A percentile compares a stretch with the other conserved stretches of the same genome.
Conservation (phyloP, 2,888 invertebrate species). For the Rugalucina vietnamica region DNA sequence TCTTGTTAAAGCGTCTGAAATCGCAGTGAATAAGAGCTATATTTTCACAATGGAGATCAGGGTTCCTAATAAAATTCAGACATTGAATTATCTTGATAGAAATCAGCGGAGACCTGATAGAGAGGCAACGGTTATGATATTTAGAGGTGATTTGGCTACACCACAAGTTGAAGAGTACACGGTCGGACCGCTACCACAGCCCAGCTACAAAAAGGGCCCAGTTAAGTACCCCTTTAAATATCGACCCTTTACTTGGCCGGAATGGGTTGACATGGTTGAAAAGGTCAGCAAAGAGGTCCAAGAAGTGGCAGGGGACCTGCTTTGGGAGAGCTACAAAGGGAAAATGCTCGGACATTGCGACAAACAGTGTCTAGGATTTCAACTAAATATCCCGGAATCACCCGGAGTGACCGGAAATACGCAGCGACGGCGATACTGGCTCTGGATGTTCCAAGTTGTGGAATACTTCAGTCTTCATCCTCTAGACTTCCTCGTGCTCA, state of each 20-base stretch:
- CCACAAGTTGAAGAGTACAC: slow-evolving; percentile 70
- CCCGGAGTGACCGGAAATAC: slow-evolving; percentile 48
- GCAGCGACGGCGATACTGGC: slow-evolving; percentile 60
- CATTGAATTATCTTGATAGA: slow-evolving; percentile 23
- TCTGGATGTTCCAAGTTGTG: slow-evolving; percentile 56
- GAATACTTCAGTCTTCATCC: slow-evolving; percentile 72
- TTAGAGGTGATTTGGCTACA: slow-evolving; percentile 64
- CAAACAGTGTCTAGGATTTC: slow-evolving; percentile 61
- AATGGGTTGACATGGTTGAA: slow-evolving; percentile 29
- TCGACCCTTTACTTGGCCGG: slow-evolving; percentile 62
- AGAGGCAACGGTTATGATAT: slow-evolving; percentile 69
- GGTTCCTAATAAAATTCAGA: slow-evolving; percentile 31
- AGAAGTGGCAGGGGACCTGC: slow-evolving; percentile 58
- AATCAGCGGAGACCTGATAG: slow-evolving; percentile 57
- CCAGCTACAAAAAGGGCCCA: slow-evolving; percentile 40
- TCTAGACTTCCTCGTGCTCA: slow-evolving; percentile 68
- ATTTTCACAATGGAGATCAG: slow-evolving; percentile 23
- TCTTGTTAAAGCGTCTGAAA: background rate
- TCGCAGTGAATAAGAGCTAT: background rate
- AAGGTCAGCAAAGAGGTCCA: slow-evolving; percentile 29
- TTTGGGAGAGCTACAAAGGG: slow-evolving; percentile 69
- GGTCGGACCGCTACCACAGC: slow-evolving; percentile 69
- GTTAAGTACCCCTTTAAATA: slow-evolving; percentile 62
- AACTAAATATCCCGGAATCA: slow-evolving; percentile 56
- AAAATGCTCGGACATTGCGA: slow-evolving; percentile 43